Evolutionary conservation across 1,140 invertebrate species (phyloP).

Genomic region (Globodera ellingtonae): DNA sequence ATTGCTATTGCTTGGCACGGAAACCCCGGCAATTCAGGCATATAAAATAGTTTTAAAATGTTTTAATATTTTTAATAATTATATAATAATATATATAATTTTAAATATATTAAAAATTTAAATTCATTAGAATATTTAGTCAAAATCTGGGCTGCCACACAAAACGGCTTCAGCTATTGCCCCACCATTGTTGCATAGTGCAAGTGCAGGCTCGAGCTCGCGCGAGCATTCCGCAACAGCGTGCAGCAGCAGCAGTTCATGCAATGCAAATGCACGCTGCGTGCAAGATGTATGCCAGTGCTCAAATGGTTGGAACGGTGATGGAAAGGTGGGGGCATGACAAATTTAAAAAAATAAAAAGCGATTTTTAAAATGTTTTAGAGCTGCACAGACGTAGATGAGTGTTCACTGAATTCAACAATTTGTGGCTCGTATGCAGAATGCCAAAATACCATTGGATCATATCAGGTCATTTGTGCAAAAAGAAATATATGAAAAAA

Average conservation of each 20-base stretch:
- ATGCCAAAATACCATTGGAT: slow-evolving; percentile 45
- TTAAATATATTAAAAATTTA: not conserved
- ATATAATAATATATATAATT: not conserved
- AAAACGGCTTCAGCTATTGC: slow-evolving; percentile 24
- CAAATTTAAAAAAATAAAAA: slow-evolving; percentile 17
- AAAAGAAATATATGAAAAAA: not conserved
- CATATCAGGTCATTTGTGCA: slow-evolving; percentile 33
- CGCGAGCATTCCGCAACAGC: not conserved
- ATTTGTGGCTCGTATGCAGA: slow-evolving; percentile 44
- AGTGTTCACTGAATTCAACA: slow-evolving; percentile 35
- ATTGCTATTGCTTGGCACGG: slow-evolving; percentile 32
- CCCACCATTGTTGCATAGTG: slow-evolving; percentile 5
- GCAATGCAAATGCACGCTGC: slow-evolving; percentile 41
- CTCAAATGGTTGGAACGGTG: slow-evolving; percentile 39
- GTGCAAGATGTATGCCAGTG: slow-evolving; percentile 32
- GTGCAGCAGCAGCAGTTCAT: slow-evolving; percentile 36
- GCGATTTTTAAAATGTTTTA: slow-evolving; percentile 10
- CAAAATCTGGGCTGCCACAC: not conserved
- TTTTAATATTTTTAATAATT: too few species aligned
- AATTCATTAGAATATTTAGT: not conserved
- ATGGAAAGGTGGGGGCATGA: slow-evolving; percentile 36
- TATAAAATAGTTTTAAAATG: not conserved
- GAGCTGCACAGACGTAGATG: slow-evolving; percentile 44
- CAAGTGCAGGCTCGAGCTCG: not conserved
- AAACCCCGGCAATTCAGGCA: slow-evolving; percentile 31